Base-by-base conservation (phyloP, 1,140 invertebrate genomes). In the Drosophila asahinai region DNA sequence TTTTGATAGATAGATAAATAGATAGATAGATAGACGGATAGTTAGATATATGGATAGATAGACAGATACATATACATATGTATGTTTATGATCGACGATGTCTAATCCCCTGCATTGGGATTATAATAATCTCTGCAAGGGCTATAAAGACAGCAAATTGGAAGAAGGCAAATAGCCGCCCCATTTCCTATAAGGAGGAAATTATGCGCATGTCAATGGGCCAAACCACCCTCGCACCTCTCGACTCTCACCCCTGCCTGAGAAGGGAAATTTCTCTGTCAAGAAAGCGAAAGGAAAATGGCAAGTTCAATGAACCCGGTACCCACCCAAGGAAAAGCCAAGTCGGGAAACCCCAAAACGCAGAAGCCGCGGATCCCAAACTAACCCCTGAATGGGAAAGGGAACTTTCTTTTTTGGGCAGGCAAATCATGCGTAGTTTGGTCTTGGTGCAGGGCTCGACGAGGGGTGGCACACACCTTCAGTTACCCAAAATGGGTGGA, bases 221-320 rank as follows among this genome's bases (percentile, higher is more conserved):
- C 30, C 11, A 78, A 74, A 38, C 73, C 81, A 77, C 77, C 81
- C 82, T 80, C 51, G 70, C 36, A 40, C 77, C 67, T 43, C 62
- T 57, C 33, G 49, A 45, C 42, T 61, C 19, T 48, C 42, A 60
- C 51, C 72, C 72, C 59, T 47, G 45, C 72, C 51, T 33, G 27
- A 51, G 52, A 66, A 70, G 54, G 61, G 70, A 76, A 79, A 80
- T 67, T 86, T 72, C 42, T 14, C 55, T 73, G 63, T 79, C 48
- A 82, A 80, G 83, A 86, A 86, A 82, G 63, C 78, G 76, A 86
- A 86, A 86, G 49, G 83, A 73, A 82, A 86, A 82, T 67, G 57
- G 71, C 76, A 82, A 82, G 83, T 82, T 86, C 83, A 86, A 60
- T 86, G 83, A 86, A 86, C 83, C 71, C 58, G 59, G 42, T 17